A percentile compares a stretch with the other conserved stretches of the same genome.
These are phyloP conservation scores for Gila robusta DNA, from an alignment of 2,797 vertebrate species.

Conservation along the genomic window DNA sequence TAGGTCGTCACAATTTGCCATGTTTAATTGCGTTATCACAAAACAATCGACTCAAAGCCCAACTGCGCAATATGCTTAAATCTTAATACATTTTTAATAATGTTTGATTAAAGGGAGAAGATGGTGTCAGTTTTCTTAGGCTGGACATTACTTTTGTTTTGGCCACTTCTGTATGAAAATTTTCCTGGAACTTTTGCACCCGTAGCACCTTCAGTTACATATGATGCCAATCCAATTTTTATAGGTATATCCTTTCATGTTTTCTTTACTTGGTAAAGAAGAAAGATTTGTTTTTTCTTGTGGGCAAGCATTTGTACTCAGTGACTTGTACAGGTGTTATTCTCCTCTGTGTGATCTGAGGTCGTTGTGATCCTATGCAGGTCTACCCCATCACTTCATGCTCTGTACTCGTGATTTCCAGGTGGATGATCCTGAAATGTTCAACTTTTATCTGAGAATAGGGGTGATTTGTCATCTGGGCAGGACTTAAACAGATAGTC, in stretches of 20 bases:
- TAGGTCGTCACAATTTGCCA: background rate
- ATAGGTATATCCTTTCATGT: background rate
- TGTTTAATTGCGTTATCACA: background rate
- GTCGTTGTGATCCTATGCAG: constrained; percentile 35
- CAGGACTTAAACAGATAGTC: constrained; percentile 8
- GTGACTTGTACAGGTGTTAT: constrained; percentile 18
- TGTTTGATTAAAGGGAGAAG: background rate
- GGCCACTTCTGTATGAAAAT: too few relatives aligned
- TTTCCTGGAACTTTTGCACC: background rate
- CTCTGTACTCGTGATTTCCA: constrained; percentile 13
- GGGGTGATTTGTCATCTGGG: constrained; percentile 33
- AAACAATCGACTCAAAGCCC: background rate
- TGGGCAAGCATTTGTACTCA: background rate
- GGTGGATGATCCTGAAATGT: constrained; percentile 21
- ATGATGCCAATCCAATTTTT: background rate
- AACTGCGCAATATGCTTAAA: background rate
- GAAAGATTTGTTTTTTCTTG: background rate
- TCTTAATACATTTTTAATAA: background rate
- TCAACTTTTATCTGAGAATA: constrained; percentile 45
- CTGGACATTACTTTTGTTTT: background rate
- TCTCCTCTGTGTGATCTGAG: constrained; percentile 21
- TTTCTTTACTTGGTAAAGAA: background rate
- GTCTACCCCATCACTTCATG: constrained; percentile 9
- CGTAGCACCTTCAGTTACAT: background rate
- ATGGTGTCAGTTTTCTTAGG: too few relatives aligned